phyloP scores from a whole-genome alignment of 2,113 vertebrate genomes.

The Gymnorhina tibicen region DNA sequence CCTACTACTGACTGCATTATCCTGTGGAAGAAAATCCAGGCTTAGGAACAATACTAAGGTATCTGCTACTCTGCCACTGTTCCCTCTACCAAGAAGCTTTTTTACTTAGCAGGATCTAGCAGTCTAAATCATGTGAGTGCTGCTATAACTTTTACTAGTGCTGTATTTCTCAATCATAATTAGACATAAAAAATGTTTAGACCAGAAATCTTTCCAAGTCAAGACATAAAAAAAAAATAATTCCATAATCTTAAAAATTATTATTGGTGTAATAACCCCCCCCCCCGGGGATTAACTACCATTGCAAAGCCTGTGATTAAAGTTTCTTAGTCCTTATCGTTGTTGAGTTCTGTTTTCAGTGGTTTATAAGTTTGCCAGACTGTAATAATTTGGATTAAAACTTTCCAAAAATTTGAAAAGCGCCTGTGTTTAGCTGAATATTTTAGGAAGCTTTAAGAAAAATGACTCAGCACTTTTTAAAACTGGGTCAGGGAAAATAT shows the following conservation, averaged over 20 bases:
- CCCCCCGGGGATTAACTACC: not conserved
- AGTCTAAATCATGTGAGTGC: not conserved
- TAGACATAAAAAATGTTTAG: conserved; percentile 13
- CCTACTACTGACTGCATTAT: not conserved
- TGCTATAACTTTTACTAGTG: not conserved
- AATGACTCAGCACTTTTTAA: conserved; percentile 34
- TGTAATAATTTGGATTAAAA: conserved; percentile 44
- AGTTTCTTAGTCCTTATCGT: conserved; percentile 12
- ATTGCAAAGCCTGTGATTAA: conserved; percentile 19
- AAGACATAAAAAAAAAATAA: conserved; percentile 30
- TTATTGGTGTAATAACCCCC: conserved; percentile 16
- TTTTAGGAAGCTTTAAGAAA: conserved; percentile 26
- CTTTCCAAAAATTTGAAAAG: not conserved
- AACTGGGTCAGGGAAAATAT: conserved; percentile 37
- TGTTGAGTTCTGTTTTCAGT: conserved; percentile 11
- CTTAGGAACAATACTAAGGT: not conserved
- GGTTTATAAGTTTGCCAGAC: conserved; percentile 10
- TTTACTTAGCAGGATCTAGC: not conserved
- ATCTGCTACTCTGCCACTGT: not conserved
- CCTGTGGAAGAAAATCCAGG: not conserved
- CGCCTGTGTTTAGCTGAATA: not conserved
- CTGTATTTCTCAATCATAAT: not conserved
- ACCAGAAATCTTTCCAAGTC: not conserved
- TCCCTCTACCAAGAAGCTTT: not conserved
- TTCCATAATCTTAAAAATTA: conserved; percentile 4